Evolutionary conservation across 2,113 vertebrate species (phyloP), one percentile per base, ranked within the genome.

Genomic region (Salvelinus sp.): DNA sequence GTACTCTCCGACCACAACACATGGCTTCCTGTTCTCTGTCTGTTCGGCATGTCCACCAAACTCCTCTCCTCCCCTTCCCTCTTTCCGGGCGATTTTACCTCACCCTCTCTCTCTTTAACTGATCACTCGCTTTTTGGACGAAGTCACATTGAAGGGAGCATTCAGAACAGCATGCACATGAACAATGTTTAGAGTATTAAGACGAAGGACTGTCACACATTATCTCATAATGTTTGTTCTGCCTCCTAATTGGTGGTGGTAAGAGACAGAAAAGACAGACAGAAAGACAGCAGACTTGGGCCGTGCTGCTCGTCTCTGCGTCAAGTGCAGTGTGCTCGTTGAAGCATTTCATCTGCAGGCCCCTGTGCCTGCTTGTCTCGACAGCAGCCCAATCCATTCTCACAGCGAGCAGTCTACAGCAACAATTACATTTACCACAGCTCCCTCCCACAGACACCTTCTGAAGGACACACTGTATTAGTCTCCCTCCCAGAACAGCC

Each of bases 401-500:
- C 44, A 48, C 28, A 68, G 14, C 3, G 81, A 30, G 68, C 72
- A n/a, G 62, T 38, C 50, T 60, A 79, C 78, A 82, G 65, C 18
- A 38, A 38, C 33, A 44, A 44, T 38, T 68, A 68, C 14, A 18
- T 23, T 22, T 23, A 69, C 67, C 22, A 50, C 22, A 50, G 65
- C 25, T 38, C 73, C 12, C 25, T 9, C 63, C 63, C 25, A 73
- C 38, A 4, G 78, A 84, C 28, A 70, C 77, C 28, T 44, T 73
- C 64, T 75, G 79, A 89, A 87, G 88, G 88, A 87, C 82, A 83
- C 73, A 63, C 69, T 82, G n/a, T 86, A 84, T 87, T 88, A 80
- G 70, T 84, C 75, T 87, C 78, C 18, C 16, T 54, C 67, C 44
- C 50, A 75, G 82, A 69, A n/a, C 2, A 7, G 74, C 66, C 44